Conservation (phyloP, 2,113 vertebrate species). For the Spermophilus dauricus region DNA sequence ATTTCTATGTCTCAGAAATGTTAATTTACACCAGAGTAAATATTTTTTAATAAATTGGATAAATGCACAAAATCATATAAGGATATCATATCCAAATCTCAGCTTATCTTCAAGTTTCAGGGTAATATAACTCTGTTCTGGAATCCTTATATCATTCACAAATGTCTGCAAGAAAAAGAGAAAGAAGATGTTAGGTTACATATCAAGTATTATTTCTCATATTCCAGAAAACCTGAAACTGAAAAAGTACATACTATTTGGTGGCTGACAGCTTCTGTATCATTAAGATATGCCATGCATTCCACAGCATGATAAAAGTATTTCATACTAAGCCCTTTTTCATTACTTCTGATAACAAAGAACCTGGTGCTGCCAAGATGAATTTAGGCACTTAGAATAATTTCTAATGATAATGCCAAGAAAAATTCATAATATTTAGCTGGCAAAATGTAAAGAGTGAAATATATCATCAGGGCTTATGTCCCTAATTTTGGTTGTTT, state of each 20-base stretch:
- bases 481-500: background rate
- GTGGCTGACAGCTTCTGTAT: background rate
- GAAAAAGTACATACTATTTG: background rate
- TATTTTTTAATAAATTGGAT: conserved; percentile 66
- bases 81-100: conserved; percentile 99
- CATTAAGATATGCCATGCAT: background rate
- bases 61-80: conserved; percentile 84
- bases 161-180: conserved; percentile 92
- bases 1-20: conserved; percentile 63
- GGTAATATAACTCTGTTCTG: conserved; percentile 98
- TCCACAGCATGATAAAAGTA: background rate
- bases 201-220: conserved; percentile 21
- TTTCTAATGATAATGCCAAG: background rate
- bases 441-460: background rate
- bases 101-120: conserved; percentile 98
- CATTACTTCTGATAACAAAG: background rate
- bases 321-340: background rate
- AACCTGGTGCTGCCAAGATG: background rate
- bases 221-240: conserved; percentile 35
- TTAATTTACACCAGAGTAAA: conserved; percentile 43
- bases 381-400: background rate
- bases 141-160: conserved; percentile 98
- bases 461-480: background rate
- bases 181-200: conserved; percentile 43
- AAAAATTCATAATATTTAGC: background rate